Evolutionary conservation across 2,113 vertebrate species (phyloP), one percentile per base, ranked within the genome.

Genomic region (Onychostoma macrolepis): DNA sequence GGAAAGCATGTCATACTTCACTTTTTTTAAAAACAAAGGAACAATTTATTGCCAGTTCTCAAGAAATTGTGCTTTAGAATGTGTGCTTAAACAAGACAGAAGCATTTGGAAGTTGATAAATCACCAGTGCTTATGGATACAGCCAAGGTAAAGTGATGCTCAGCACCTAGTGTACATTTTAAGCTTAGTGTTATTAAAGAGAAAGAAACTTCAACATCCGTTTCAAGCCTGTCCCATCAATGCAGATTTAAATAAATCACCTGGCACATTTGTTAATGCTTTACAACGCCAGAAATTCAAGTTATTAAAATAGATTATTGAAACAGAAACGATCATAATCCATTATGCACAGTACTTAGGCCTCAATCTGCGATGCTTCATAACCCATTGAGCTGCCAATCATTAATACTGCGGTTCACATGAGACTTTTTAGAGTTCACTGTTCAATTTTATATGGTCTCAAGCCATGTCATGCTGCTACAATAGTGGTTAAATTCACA

Each of bases 111-210:
- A n/a, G n/a, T n/a, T n/a, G n/a, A n/a, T n/a, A n/a, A 41, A 26
- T 28, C 0, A 17, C 1, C 79, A 28, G 15, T 43, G 24, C 63
- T 41, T 24, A 13, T n/a, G 28, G 19, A 36, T 26, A 5, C 12
- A 9, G 11, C 13, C 74, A 77, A 48, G 19, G 61, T 33, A n/a
- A 9, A 65, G 38, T 33, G 33, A 83, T 83, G 28, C 41, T 48
- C 11, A 30, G 12, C 3, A 33, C 17, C 7, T 45, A 30, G 38
- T 67, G 13, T 67, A 7, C 4, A 0, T 67, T 21, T 24, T 30
- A 6, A 43, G 61, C 10, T 24, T 83, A 83, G 81, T 83, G 81
- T 83, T 71, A 71, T 50, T 50, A 45, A 83, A 82, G 50, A 50
- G 6, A 41, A 78, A 33, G 6, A 63, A 78, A 33, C 24, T 26